Conservation (phyloP, 2,113 vertebrate species). For the Apteryx mantelli region DNA sequence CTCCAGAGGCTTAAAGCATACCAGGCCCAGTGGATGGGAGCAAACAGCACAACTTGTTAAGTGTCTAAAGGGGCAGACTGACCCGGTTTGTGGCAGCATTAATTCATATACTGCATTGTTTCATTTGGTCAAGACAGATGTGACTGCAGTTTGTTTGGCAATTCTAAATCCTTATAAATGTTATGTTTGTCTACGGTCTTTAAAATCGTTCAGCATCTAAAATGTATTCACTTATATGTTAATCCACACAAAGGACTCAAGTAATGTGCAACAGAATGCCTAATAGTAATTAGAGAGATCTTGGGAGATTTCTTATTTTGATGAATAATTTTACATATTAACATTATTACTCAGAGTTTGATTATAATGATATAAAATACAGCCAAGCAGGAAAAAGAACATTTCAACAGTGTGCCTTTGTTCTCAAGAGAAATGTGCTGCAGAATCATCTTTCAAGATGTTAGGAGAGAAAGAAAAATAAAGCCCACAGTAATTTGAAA, state of each 20-base stretch:
- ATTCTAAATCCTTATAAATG: neutral
- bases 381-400: neutral
- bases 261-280: neutral
- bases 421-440: constrained; percentile 7
- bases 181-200: neutral
- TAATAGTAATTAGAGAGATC: neutral
- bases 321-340: constrained; percentile 8
- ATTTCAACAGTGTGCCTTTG: constrained; percentile 32
- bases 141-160: neutral
- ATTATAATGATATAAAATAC: neutral
- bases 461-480: constrained; percentile 7
- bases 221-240: neutral
- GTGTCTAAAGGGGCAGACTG: constrained; percentile 17
- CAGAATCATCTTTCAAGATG: constrained; percentile 36
- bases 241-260: neutral
- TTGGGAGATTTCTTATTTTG: neutral
- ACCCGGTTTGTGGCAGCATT: constrained; percentile 11
- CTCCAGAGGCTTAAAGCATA: neutral
- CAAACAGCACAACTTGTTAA: neutral
- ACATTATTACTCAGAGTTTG: neutral
- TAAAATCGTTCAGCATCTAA: neutral
- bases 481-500: neutral
- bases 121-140: neutral
- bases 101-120: neutral
- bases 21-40: neutral